phyloP scores from a whole-genome alignment of 2,888 invertebrate species.

The Artemia sinica region DNA sequence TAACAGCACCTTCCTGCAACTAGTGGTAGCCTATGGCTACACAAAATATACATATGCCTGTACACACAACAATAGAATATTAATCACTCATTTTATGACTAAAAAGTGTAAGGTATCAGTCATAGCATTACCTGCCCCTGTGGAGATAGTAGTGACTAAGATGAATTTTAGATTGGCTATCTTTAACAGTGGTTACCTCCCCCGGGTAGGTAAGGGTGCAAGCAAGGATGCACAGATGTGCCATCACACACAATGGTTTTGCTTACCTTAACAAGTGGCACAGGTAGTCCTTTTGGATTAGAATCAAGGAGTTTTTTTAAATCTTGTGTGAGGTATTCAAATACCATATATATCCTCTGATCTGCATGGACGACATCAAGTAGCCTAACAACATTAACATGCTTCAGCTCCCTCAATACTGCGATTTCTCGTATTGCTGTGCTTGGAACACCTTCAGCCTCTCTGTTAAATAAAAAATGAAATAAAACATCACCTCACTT shows the following conservation, averaged over 20 bases:
- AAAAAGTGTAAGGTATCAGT: no score
- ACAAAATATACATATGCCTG: no score
- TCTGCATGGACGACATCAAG: conserved; percentile 74
- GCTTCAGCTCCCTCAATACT: conserved; percentile 68
- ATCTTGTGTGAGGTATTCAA: conserved; percentile 84
- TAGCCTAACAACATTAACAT: conserved; percentile 73
- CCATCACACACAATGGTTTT: conserved; percentile 2
- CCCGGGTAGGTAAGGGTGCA: conserved; percentile 1
- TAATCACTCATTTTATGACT: no score
- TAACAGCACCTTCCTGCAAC: no score
- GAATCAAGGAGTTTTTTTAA: conserved; percentile 42
- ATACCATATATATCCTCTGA: conserved; percentile 72
- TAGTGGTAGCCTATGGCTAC: no score
- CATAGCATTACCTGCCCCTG: no score
- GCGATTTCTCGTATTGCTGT: conserved; percentile 94
- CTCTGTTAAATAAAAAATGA: conserved; percentile 39
- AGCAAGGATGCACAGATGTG: neutral
- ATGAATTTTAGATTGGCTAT: no score
- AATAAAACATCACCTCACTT: no score
- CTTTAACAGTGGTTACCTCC: no score
- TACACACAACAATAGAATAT: no score
- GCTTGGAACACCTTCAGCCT: conserved; percentile 90
- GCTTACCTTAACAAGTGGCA: conserved; percentile 24
- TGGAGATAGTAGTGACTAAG: no score
- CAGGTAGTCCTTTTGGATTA: conserved; percentile 25